Base-by-base conservation (phyloP, 2,113 vertebrate species). In the Grallaria varia region DNA sequence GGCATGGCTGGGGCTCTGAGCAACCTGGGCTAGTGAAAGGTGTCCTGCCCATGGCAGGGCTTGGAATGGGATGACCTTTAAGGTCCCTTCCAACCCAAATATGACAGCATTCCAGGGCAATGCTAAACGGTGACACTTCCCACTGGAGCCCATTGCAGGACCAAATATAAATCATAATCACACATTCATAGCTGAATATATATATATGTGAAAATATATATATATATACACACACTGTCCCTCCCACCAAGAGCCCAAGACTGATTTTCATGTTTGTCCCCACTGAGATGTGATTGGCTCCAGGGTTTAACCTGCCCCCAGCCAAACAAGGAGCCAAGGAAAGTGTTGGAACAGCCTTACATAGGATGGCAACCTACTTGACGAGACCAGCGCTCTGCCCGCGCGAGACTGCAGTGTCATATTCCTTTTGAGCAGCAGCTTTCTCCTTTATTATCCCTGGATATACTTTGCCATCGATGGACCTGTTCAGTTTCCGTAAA, bases 361-460 rank as follows among this genome's bases (percentile, higher is more conserved):
- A 58, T 69, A 55, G 40, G 53, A 49, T 0, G 8, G 31, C 27
- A 82, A 78, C 98, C 7, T 98, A 99, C 99, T 97, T 98, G 91
- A 99, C 87, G 0, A 99, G 94, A 22, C 99, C 99, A 0, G 99
- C 99, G 0, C 98, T 99, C 96, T 99, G 93, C 25, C 99, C 99
- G 0, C 35, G 97, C 1, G 97, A 97, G 84, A 99, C 97, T 0
- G 99, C 99, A 0, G 84, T 31, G 4, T 93, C 88, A 81, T 99
- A 99, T 87, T 99, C 98, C 17, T 97, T 87, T 73, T 98, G 95
- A 39, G 99, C 99, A 37, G 91, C 93, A 49, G 97, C 97, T 96
- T 99, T 99, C 75, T 98, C 93, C 95, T 99, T 99, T 63, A 99
- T 98, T 74, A 97, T 90, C 21, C 99, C 99, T 35, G 99, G 98